Evolutionary conservation across 2,113 vertebrate species (phyloP), one percentile per base, ranked within the genome.

Genomic region (Dicentrarchus labrax): DNA sequence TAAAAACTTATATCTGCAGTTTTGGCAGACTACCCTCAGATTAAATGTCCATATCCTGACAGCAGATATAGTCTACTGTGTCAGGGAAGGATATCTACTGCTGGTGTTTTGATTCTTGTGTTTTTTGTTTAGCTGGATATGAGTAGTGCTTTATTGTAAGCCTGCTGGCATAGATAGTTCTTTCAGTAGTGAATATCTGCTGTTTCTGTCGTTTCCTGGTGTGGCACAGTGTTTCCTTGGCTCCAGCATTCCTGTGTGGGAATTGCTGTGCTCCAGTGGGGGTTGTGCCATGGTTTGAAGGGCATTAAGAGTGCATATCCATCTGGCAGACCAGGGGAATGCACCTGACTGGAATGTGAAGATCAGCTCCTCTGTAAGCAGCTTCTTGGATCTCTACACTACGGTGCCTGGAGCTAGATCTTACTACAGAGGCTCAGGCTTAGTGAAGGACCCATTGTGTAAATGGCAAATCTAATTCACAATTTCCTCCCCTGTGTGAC

Each of bases 291-390:
- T 30, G 38, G 57, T 85, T 90, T 89, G 80, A 88, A 90, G 81
- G 87, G 43, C 74, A 72, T 82, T 75, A 80, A 68, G 54, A 56
- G 74, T 66, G 54, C 57, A 64, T 82, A 68, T 89, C 78, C 76
- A 85, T 88, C 76, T 85, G 80, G 77, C 76, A 41, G 64, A 72
- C 21, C 11, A 67, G 11, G 16, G 45, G 50, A 88, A 75, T 83
- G 61, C 83, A 90, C 89, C 87, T 89, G 86, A 89, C 84, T 89
- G 79, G 87, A 92, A 91, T 86, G 88, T 85, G 83, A 89, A 90
- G 79, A 90, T 88, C 82, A 72, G 47, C 72, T 22, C 9, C 11
- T 74, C 74, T 76, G 69, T 43, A 51, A 30, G 48, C 36, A 4
- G 59, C 74, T 76, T 78, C 75, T 84, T 76, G 47, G 72, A 67